Evolutionary conservation across 1,140 invertebrate genomes (phyloP).

Genomic region (Hylyphantes graminicola): DNA sequence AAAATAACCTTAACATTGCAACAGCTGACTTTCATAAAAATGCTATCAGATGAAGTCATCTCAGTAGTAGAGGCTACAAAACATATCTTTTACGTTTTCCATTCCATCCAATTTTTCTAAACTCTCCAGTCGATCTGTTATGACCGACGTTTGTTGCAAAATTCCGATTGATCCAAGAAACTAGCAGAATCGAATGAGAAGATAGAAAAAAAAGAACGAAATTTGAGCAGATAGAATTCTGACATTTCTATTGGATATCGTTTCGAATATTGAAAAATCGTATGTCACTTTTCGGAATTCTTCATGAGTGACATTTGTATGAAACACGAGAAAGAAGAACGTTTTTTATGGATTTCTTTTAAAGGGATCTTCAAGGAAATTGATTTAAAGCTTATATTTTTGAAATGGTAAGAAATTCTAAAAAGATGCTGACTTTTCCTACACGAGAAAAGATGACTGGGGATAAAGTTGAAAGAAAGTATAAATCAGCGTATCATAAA

Average conservation of each 20-base stretch:
- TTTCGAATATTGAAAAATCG: conserved; percentile 14
- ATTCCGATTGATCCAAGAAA: conserved; percentile 25
- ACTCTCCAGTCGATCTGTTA: conserved; percentile 2
- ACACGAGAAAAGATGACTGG: too few relatives aligned
- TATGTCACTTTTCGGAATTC: conserved; percentile 24
- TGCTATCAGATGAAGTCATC: conserved; percentile 41
- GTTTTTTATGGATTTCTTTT: conserved; percentile 9
- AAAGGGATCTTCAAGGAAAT: background rate
- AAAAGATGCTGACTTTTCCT: too few relatives aligned
- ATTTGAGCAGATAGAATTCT: conserved; percentile 28
- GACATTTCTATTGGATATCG: conserved; percentile 40
- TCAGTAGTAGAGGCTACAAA: conserved; percentile 16
- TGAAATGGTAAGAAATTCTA: too few relatives aligned
- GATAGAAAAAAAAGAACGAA: conserved; percentile 16
- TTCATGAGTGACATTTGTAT: conserved; percentile 29
- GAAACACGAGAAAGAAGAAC: background rate
- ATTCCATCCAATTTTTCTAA: conserved; percentile 30
- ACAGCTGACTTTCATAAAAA: conserved; percentile 1
- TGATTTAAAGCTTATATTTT: too few relatives aligned
- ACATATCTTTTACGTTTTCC: conserved; percentile 5
- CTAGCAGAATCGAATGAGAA: too few relatives aligned
- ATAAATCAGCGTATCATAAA: too few relatives aligned
- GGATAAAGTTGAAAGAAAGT: too few relatives aligned
- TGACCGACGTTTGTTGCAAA: conserved; percentile 43
- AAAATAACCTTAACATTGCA: too few relatives aligned